These are phyloP conservation scores for Chrosomus eos DNA, from an alignment of 2,797 vertebrate species.

Conservation along the genomic window DNA sequence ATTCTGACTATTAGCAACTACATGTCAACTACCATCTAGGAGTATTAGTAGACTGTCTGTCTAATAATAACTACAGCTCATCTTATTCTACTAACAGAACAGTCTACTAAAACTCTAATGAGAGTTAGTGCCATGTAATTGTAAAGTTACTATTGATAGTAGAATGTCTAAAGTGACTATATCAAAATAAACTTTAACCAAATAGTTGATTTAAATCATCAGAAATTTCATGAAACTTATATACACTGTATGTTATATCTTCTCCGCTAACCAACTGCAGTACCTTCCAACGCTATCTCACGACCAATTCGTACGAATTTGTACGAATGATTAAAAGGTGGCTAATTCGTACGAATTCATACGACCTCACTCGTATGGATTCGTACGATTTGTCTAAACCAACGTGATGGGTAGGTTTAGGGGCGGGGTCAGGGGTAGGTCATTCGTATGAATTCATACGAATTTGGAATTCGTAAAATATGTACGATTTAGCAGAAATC, in stretches of 20 bases:
- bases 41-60: not conserved
- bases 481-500: no score
- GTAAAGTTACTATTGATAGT: not conserved
- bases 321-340: no score
- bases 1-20: not conserved
- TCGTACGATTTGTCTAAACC: no score
- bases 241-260: not conserved
- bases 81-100: not conserved
- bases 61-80: not conserved
- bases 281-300: no score
- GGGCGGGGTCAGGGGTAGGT: no score
- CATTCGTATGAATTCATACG: no score
- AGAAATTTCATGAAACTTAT: not conserved
- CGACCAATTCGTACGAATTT: no score
- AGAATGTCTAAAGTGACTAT: not conserved
- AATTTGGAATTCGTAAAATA: no score
- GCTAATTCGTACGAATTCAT: no score
- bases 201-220: not conserved
- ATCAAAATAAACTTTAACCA: not conserved
- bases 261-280: not conserved
- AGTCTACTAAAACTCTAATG: not conserved
- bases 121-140: not conserved
- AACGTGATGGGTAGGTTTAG: no score
- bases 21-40: not conserved
- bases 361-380: no score